Conservation (phyloP, 2,113 vertebrate genomes). For the Mesoclemmys tuberculata region DNA sequence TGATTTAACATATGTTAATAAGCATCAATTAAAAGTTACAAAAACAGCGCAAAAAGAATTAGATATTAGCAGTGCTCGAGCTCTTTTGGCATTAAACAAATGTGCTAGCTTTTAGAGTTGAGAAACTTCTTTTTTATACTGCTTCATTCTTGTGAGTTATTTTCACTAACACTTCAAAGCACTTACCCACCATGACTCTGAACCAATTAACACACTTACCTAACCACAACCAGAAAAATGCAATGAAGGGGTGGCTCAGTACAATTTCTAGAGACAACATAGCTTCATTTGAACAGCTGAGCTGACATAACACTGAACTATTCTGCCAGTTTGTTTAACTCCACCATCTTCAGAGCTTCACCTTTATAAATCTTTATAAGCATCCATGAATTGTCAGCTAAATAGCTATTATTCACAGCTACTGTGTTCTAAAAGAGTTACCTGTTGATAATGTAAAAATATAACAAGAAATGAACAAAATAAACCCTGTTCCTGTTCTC, state of each 20-base stretch:
- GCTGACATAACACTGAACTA: not conserved
- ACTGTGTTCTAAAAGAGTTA: not conserved
- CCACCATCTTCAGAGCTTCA: not conserved
- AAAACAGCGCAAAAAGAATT: not conserved
- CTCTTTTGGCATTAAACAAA: not conserved
- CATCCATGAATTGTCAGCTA: not conserved
- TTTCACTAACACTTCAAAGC: not conserved
- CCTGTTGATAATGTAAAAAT: not conserved
- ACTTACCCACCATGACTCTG: not conserved
- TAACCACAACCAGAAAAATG: not conserved
- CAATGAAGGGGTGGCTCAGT: rapidly evolving
- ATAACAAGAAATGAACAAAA: not conserved
- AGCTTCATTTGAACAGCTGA: not conserved
- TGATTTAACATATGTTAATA: conserved; percentile 50
- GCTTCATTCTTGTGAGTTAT: not conserved
- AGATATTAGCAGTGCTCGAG: not conserved
- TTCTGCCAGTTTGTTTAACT: not conserved
- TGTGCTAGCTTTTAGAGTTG: not conserved
- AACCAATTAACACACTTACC: not conserved
- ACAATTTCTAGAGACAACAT: not conserved
- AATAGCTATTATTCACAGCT: not conserved
- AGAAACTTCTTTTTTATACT: not conserved
- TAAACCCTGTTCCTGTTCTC: not conserved
- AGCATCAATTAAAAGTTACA: conserved; percentile 42
- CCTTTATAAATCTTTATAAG: not conserved